These are phyloP conservation scores for Drosophila kohkoa DNA, from an alignment of 1,140 invertebrate species.

Conservation along the genomic window DNA sequence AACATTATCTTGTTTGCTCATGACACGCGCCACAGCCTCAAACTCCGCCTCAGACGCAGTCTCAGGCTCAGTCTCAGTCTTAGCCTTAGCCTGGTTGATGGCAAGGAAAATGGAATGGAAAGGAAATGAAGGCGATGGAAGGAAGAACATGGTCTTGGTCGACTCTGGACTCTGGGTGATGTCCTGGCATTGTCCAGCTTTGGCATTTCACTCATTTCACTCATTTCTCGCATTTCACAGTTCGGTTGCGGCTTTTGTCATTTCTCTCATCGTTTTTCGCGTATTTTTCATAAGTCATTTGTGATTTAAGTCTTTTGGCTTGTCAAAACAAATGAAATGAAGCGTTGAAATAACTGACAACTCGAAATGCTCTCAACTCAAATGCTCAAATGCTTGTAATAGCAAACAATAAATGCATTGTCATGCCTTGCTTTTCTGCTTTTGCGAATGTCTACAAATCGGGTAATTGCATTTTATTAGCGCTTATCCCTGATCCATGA, in stretches of 20 bases:
- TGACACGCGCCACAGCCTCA: constrained; percentile 67
- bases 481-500: constrained; percentile 36
- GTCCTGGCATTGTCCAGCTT: constrained; percentile 56
- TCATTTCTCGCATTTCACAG: constrained; percentile 41
- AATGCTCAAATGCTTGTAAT: constrained; percentile 26
- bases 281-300: constrained; percentile 51
- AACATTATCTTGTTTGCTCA: constrained; percentile 82
- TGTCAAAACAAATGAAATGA: constrained; percentile 62
- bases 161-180: constrained; percentile 26
- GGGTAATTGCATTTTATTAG: constrained; percentile 80
- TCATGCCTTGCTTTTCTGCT: constrained; percentile 14
- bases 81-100: background rate
- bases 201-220: constrained; percentile 47
- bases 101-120: background rate
- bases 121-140: background rate
- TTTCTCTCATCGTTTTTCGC: constrained; percentile 30
- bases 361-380: constrained; percentile 11
- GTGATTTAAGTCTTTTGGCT: constrained; percentile 59
- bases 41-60: background rate
- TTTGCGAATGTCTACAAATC: constrained; percentile 17
- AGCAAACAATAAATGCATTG: constrained; percentile 31
- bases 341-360: constrained; percentile 58
- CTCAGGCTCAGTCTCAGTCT: constrained; percentile 3
- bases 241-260: constrained; percentile 65
- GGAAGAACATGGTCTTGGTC: constrained; percentile 2